phyloP scores from a whole-genome alignment of 2,888 invertebrate species.

The Alloscopus bannaensis region DNA sequence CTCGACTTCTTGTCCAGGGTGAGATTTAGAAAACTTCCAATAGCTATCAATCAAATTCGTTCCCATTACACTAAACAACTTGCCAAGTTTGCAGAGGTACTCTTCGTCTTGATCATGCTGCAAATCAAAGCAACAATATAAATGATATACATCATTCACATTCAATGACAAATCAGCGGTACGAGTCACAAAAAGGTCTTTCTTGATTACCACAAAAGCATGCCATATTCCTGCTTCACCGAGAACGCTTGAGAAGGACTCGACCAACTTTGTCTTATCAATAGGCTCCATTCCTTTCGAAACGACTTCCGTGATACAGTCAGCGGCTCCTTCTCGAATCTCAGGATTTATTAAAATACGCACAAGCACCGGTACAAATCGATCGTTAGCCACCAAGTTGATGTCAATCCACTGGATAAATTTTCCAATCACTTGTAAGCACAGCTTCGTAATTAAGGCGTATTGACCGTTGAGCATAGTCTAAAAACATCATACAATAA shows the following conservation, averaged over 20 bases:
- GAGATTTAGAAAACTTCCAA: constrained; percentile 75
- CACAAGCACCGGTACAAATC: constrained; percentile 77
- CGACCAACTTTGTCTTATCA: constrained; percentile 77
- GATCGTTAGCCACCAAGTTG: constrained; percentile 78
- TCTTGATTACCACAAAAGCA: constrained; percentile 52
- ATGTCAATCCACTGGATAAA: constrained; percentile 80
- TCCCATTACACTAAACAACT: constrained; percentile 78
- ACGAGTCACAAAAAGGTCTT: not conserved
- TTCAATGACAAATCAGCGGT: not conserved
- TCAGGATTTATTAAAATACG: constrained; percentile 75
- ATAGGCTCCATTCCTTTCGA: constrained; percentile 80
- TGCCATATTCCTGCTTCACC: constrained; percentile 68
- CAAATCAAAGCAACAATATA: constrained; percentile 46
- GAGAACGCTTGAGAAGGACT: constrained; percentile 67
- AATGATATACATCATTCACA: too few species aligned
- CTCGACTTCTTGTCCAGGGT: constrained; percentile 57
- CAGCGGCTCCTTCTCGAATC: constrained; percentile 77
- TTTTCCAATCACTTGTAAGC: constrained; percentile 75
- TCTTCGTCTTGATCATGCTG: constrained; percentile 77
- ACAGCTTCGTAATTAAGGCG: constrained; percentile 51
- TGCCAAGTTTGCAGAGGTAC: constrained; percentile 77
- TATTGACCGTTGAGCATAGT: constrained; percentile 74
- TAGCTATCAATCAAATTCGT: constrained; percentile 76
- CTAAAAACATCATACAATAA: constrained; percentile 71
- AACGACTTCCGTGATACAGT: constrained; percentile 78